Percentiles rank a stretch among this genome's conserved stretches.
Evolutionary conservation across 2,888 invertebrate genomes (phyloP).

Genomic region (Phortica magna): DNA sequence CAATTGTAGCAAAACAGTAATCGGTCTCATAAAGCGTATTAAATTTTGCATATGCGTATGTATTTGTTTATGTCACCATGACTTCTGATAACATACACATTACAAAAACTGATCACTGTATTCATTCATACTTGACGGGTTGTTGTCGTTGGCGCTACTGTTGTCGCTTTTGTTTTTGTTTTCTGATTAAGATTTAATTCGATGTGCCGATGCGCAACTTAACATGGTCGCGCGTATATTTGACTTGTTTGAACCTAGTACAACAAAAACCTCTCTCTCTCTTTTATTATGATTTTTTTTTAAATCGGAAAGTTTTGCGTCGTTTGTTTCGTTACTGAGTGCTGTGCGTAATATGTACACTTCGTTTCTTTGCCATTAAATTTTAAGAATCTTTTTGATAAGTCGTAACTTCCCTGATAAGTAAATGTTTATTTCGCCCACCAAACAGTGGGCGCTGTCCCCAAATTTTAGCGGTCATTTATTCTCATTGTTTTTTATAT

Average conservation of each 20-base stretch:
- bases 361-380: background rate
- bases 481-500: background rate
- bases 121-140: background rate
- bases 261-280: background rate
- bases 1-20: no score
- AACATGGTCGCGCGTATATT: background rate
- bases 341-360: background rate
- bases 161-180: background rate
- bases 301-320: background rate
- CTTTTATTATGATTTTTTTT: background rate
- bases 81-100: no score
- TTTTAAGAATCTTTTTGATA: background rate
- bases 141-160: background rate
- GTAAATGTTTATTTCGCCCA: background rate
- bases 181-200: background rate
- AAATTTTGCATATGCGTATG: no score
- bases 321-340: background rate
- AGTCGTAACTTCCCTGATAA: background rate
- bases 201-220: background rate
- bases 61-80: no score
- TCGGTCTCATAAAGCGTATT: no score
- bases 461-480: background rate
- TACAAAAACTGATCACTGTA: no score
- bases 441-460: background rate
- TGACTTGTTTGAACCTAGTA: background rate